Evolutionary conservation across 2,113 vertebrate species (phyloP), one percentile per base, ranked within the genome.

Genomic region (Petrocephalus microphthalmus): DNA sequence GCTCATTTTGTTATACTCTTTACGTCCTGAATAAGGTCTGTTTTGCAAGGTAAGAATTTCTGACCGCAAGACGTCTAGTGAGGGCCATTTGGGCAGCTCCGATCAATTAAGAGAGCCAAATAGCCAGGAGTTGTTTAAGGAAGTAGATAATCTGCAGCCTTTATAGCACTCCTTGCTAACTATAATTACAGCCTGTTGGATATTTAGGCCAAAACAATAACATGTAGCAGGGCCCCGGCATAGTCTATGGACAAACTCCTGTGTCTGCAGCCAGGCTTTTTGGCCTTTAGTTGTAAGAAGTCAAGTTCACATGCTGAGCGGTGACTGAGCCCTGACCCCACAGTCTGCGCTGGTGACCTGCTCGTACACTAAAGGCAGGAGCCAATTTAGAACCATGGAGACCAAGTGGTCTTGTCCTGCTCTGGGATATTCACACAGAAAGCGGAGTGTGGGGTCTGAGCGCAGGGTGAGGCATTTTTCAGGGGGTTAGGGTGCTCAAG

Each of bases 101-200:
- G 33, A 87, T 89, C 81, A 54, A 87, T 89, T 87, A 87, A 87
- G 84, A 52, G 19, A 29, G 0, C 11, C 33, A 47, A 83, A 37
- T 33, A 64, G 60, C 15, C 20, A 25, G 42, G 51, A 64, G 74
- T 87, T 67, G 56, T 5, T 78, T 37, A 78, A 87, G 47, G 74
- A 88, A 88, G 29, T 57, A 7, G 8, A 83, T 53, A 5, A 83
- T 54, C 7, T 47, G 20, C 37, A 4, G 85, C 45, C 29, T 42
- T 82, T 88, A 47, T 25, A 25, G 25, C 25, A 0, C 7, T 54
- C 20, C 42, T 81, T 15, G 17, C 87, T 45, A 87, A 47, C 29
- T 51, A 67, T 84, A 22, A 47, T 83, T 22, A 83, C 20, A 17
- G 67, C 52, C 56, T 4, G 13, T 49, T 78, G 82, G 33, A 85